A percentile compares a stretch with the other conserved stretches of the same genome.
Conservation (phyloP, 1,140 invertebrate species). For the Rhopalosiphum padi region DNA sequence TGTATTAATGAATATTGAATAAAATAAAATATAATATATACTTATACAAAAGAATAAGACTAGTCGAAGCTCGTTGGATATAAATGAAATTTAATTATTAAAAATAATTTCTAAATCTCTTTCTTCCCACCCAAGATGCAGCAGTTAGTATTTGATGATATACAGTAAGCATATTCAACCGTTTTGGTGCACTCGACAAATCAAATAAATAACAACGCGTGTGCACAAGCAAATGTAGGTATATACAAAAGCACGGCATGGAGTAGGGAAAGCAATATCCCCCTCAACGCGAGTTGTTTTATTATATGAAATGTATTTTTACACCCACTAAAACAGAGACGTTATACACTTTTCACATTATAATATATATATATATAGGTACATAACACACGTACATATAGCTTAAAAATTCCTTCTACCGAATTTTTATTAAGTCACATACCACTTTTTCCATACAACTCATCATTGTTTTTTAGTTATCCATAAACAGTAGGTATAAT, state of each 20-base stretch:
- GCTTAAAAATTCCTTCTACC: neutral
- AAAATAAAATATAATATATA: no score
- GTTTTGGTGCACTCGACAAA: neutral
- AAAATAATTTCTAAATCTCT: neutral
- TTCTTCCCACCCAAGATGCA: neutral
- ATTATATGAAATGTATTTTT: neutral
- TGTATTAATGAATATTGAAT: no score
- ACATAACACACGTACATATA: no score
- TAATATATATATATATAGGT: neutral
- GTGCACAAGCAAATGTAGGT: neutral
- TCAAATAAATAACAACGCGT: neutral
- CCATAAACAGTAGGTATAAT: neutral
- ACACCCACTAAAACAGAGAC: neutral
- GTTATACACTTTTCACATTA: neutral
- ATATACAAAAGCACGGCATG: neutral
- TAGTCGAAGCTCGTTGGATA: neutral
- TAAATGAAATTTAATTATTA: neutral
- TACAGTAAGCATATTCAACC: neutral
- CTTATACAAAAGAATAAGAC: neutral
- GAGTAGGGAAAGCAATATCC: neutral
- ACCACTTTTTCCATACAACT: neutral
- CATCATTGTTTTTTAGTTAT: neutral
- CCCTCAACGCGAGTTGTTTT: neutral
- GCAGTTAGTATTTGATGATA: neutral
- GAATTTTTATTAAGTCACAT: neutral